Conservation (phyloP, 2,888 invertebrate species). For the Agrotis exclamationis region DNA sequence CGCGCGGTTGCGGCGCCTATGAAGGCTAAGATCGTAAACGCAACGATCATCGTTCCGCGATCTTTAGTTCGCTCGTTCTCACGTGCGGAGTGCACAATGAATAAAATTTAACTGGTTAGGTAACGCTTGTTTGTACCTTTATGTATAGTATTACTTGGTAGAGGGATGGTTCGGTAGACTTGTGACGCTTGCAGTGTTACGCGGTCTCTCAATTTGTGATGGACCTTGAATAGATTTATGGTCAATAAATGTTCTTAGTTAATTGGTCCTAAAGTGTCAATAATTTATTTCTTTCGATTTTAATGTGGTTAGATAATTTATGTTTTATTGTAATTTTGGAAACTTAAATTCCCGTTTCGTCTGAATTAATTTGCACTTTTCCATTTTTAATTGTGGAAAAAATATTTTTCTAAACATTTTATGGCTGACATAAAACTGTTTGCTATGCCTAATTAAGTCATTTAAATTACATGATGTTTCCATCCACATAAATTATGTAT, state of each 20-base stretch:
- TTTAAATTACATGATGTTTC: slow-evolving; percentile 7
- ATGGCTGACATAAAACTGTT: neutral
- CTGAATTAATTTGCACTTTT: neutral
- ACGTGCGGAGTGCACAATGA: slow-evolving; percentile 80
- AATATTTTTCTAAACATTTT: neutral
- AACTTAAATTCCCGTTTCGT: neutral
- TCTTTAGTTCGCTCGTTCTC: slow-evolving; percentile 75
- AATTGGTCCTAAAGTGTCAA: neutral
- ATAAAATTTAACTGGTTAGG: slow-evolving; percentile 80
- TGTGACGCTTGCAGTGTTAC: slow-evolving; percentile 16
- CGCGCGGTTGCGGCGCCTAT: slow-evolving; percentile 72
- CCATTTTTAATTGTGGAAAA: neutral
- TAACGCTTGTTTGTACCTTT: slow-evolving; percentile 70
- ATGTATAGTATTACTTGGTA: slow-evolving; percentile 49
- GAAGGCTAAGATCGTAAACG: slow-evolving; percentile 78
- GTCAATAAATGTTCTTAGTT: slow-evolving; percentile 33
- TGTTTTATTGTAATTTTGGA: neutral
- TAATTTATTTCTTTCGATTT: neutral
- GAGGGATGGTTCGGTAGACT: slow-evolving; percentile 41
- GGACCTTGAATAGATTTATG: slow-evolving; percentile 50
- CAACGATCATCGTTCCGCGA: slow-evolving; percentile 72
- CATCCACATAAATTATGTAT: neutral
- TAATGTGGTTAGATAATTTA: neutral
- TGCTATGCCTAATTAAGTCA: neutral
- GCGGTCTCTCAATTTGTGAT: slow-evolving; percentile 4